Evolutionary conservation across 2,888 invertebrate genomes (phyloP).

Genomic region (Epistrophe grossulariae): DNA sequence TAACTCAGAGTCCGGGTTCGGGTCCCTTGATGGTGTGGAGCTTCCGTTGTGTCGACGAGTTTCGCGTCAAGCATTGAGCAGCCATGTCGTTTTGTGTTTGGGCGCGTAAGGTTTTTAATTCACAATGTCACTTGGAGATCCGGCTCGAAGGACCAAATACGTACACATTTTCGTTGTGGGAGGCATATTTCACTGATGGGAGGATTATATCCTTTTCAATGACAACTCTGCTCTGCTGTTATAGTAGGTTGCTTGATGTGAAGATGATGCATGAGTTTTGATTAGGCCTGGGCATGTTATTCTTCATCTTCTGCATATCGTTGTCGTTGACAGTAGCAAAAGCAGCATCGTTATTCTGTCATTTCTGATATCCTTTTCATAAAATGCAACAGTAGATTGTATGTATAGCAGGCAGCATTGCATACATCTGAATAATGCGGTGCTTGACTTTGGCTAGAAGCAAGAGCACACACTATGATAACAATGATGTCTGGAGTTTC

Average conservation of each 20-base stretch:
- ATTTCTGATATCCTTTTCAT: slow-evolving; percentile 59
- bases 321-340: slow-evolving; percentile 9
- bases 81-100: slow-evolving; percentile 24
- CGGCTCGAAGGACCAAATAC: slow-evolving; percentile 40
- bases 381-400: slow-evolving; percentile 70
- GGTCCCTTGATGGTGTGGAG: slow-evolving; percentile 47
- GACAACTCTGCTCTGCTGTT: slow-evolving; percentile 34
- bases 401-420: not conserved
- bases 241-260: not conserved
- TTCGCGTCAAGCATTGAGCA: slow-evolving; percentile 43
- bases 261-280: slow-evolving; percentile 62
- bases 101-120: slow-evolving; percentile 54
- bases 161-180: slow-evolving; percentile 1
- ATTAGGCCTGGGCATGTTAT: slow-evolving; percentile 69
- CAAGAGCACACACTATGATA: slow-evolving; percentile 58
- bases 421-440: slow-evolving; percentile 46
- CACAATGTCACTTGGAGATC: slow-evolving; percentile 63
- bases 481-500: slow-evolving; percentile 73
- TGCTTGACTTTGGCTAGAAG: slow-evolving; percentile 74
- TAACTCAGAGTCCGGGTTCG: slow-evolving; percentile 7
- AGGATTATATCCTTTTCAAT: slow-evolving; percentile 54
- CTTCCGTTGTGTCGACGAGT: slow-evolving; percentile 53
- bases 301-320: slow-evolving; percentile 41
- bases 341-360: slow-evolving; percentile 61
- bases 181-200: not conserved